These are phyloP conservation scores for Poeciliopsis turrubarensis DNA, from an alignment of 2,113 vertebrate genomes.

Conservation along the genomic window DNA sequence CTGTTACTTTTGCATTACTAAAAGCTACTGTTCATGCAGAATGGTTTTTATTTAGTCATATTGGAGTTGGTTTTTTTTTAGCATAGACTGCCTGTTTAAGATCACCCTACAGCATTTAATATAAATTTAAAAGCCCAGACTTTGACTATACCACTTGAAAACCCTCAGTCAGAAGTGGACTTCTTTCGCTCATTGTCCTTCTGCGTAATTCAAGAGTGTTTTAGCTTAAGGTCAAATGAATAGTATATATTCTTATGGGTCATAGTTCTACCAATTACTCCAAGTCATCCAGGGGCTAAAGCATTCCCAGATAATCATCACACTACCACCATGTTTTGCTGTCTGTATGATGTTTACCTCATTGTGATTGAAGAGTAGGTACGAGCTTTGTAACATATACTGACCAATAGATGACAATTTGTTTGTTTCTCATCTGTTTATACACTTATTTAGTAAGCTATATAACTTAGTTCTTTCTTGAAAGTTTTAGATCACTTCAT, in stretches of 20 bases:
- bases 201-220: not conserved
- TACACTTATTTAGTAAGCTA: too few relatives aligned
- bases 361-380: too few relatives aligned
- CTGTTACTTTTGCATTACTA: not conserved
- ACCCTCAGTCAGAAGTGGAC: not conserved
- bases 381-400: too few relatives aligned
- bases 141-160: not conserved
- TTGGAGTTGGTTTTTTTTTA: not conserved
- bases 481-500: too few relatives aligned
- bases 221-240: not conserved
- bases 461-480: too few relatives aligned
- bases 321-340: not conserved
- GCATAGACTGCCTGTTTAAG: not conserved
- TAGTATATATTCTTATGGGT: not conserved
- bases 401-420: too few relatives aligned
- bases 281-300: not conserved
- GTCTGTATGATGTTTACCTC: too few relatives aligned
- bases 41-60: not conserved
- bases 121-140: not conserved
- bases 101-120: not conserved
- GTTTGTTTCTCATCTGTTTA: too few relatives aligned
- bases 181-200: not conserved
- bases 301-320: not conserved
- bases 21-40: not conserved
- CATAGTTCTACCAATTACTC: not conserved